phyloP scores from a whole-genome alignment of 2,797 vertebrate genomes.

The Lophura swinhoii region DNA sequence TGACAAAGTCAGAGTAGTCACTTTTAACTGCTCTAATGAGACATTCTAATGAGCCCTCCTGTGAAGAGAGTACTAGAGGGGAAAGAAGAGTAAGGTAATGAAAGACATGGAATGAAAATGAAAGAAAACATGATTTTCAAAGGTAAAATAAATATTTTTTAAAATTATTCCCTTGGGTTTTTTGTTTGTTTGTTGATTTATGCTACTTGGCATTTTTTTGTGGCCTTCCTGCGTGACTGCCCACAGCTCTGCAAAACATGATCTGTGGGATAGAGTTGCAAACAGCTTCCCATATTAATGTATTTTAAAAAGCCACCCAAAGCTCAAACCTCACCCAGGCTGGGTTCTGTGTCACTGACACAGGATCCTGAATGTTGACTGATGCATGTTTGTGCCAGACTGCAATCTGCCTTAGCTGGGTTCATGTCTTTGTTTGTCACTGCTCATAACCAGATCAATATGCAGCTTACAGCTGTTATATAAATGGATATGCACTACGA shows the following conservation, averaged over 20 bases:
- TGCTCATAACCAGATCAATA: not conserved
- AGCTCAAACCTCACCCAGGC: not conserved
- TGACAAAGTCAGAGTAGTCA: not conserved
- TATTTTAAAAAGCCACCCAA: not conserved
- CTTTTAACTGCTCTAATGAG: not conserved
- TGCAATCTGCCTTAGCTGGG: not conserved
- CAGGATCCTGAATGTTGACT: not conserved
- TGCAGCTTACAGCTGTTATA: not conserved
- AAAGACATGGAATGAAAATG: not conserved
- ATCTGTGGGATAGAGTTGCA: not conserved
- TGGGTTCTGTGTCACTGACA: fast-evolving
- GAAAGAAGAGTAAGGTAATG: not conserved
- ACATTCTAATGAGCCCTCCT: not conserved
- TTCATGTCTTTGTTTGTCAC: not conserved
- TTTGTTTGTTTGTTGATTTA: not conserved
- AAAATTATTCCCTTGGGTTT: not conserved
- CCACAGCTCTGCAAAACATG: not conserved
- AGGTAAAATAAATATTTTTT: not conserved
- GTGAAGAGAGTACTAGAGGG: not conserved
- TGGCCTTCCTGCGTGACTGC: not conserved
- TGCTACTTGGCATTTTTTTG: not conserved
- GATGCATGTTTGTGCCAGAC: not conserved
- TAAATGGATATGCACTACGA: not conserved
- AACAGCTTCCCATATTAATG: not conserved
- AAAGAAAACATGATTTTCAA: not conserved